A percentile compares a stretch with the other conserved stretches of the same genome.
phyloP scores from a whole-genome alignment of 1,140 invertebrate genomes.

The Episyrphus balteatus region DNA sequence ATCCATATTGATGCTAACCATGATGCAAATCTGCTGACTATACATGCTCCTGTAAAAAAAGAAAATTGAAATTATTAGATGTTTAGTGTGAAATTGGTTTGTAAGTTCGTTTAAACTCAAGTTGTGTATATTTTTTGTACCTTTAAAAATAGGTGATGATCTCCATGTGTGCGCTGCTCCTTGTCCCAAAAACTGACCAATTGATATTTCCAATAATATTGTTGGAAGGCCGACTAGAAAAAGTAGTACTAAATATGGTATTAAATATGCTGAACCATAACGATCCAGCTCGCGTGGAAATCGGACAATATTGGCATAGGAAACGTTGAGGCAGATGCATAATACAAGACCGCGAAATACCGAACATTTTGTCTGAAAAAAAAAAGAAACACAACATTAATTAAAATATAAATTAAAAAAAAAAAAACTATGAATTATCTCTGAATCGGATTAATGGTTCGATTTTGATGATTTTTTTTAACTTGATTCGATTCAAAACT shows the following conservation, averaged over 20 bases:
- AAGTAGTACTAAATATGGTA: slow-evolving; percentile 32
- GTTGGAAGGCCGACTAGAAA: slow-evolving; percentile 36
- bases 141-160: slow-evolving; percentile 36
- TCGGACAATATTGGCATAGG: slow-evolving; percentile 34
- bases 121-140: slow-evolving; percentile 11
- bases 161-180: slow-evolving; percentile 36
- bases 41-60: slow-evolving; percentile 22
- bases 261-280: slow-evolving; percentile 30
- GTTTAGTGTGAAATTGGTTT: too few species aligned
- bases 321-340: slow-evolving; percentile 34
- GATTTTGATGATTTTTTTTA: too few species aligned
- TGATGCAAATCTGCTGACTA: slow-evolving; percentile 34
- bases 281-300: slow-evolving; percentile 35
- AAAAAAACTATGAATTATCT: not conserved
- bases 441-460: too few species aligned
- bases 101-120: too few species aligned
- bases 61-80: not conserved
- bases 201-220: slow-evolving; percentile 33
- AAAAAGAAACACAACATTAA: slow-evolving; percentile 4
- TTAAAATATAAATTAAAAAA: not conserved
- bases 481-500: too few species aligned
- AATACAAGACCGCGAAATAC: slow-evolving; percentile 35
- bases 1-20: slow-evolving; percentile 34
- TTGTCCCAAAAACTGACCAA: slow-evolving; percentile 35
- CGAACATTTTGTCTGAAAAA: slow-evolving; percentile 35